Conservation (phyloP, 2,888 invertebrate genomes). For the Podotricha telesiphe region DNA sequence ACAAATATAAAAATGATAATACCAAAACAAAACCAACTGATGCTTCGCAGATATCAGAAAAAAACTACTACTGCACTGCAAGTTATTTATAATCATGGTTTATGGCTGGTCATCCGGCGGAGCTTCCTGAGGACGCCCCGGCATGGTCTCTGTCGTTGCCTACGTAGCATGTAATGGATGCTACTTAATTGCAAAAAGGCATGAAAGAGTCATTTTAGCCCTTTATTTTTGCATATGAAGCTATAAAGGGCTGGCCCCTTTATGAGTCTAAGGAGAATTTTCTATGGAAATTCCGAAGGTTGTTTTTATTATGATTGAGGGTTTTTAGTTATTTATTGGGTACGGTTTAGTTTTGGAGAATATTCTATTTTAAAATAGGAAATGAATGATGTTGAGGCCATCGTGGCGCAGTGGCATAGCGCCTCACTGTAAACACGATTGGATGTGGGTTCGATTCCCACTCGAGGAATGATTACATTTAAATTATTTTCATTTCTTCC, state of each 20-base stretch:
- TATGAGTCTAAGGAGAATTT: constrained; percentile 3
- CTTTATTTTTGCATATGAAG: constrained; percentile 21
- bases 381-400: no score
- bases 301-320: not conserved
- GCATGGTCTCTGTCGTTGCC: constrained; percentile 30
- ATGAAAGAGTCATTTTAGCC: constrained; percentile 22
- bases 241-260: constrained; percentile 7
- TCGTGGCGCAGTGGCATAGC: no score
- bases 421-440: no score
- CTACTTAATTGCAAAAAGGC: constrained; percentile 26
- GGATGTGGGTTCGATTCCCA: no score
- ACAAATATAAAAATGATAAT: not conserved
- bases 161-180: constrained; percentile 22
- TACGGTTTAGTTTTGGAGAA: not conserved
- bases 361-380: not conserved
- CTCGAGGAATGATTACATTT: no score
- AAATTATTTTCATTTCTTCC: no score
- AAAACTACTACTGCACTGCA: constrained; percentile 4
- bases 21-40: not conserved
- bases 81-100: constrained; percentile 15
- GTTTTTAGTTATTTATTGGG: not conserved
- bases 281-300: not conserved
- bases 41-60: not conserved
- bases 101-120: constrained; percentile 20
- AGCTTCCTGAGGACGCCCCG: constrained; percentile 38